Conservation (phyloP, 2,113 vertebrate genomes). For the Vanacampus margaritifer region DNA sequence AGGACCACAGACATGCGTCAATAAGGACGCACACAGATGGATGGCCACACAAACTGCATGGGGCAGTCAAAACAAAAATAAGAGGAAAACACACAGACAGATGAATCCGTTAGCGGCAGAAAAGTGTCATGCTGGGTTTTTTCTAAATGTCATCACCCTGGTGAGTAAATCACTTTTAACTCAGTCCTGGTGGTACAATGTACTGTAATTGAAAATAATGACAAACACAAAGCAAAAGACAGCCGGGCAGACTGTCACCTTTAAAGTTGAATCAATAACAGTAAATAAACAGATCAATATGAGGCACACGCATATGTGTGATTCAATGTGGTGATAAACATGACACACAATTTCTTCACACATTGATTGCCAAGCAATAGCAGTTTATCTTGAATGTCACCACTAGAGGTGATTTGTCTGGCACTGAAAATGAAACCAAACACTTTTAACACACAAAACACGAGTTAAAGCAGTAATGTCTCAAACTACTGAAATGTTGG, state of each 20-base stretch:
- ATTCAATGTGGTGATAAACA: conserved; percentile 6
- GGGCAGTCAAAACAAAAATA: neutral
- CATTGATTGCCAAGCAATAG: neutral
- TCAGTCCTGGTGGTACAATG: neutral
- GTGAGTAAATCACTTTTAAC: neutral
- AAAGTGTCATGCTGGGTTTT: conserved; percentile 3
- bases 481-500: neutral
- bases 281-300: conserved; percentile 34
- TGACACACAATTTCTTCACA: conserved; percentile 11
- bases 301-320: conserved; percentile 6
- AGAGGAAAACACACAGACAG: conserved; percentile 8
- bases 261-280: conserved; percentile 31
- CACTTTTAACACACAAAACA: neutral
- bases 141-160: conserved; percentile 2
- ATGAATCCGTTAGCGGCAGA: neutral
- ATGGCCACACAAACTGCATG: conserved; percentile 14
- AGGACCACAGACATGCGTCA: conserved; percentile 14
- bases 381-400: neutral
- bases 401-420: neutral
- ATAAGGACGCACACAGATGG: conserved; percentile 33
- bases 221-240: neutral
- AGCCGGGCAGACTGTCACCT: conserved; percentile 8
- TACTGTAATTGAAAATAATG: conserved; percentile 10
- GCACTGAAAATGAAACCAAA: neutral
- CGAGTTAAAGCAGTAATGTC: neutral